These are phyloP conservation scores for Pseudeuparius sepicola DNA, from an alignment of 2,888 invertebrate species.

Conservation along the genomic window DNA sequence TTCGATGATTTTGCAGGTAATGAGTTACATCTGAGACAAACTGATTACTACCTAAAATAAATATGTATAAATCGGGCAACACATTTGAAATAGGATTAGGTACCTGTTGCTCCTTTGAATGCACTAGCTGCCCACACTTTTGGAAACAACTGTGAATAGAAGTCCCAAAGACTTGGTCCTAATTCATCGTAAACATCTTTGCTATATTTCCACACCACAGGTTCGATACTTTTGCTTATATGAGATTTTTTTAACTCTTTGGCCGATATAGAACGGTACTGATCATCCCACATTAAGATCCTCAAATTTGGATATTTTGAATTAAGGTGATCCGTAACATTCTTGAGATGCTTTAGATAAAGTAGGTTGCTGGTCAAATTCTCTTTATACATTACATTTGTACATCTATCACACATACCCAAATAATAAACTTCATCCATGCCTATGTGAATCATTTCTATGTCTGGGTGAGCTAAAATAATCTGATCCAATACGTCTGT, in stretches of 20 bases:
- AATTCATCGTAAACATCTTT: constrained; percentile 36
- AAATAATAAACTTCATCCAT: constrained; percentile 73
- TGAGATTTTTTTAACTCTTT: constrained; percentile 35
- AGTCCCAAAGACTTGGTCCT: constrained; percentile 42
- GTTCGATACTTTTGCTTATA: constrained; percentile 43
- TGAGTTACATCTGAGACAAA: constrained; percentile 47
- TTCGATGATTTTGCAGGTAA: constrained; percentile 61
- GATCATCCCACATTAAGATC: constrained; percentile 75
- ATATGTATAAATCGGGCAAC: not conserved
- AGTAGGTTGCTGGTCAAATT: constrained; percentile 46
- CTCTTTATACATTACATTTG: constrained; percentile 31
- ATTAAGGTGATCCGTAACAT: constrained; percentile 42
- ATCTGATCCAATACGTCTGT: constrained; percentile 64
- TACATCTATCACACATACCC: constrained; percentile 47
- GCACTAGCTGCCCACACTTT: constrained; percentile 74
- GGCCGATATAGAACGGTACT: constrained; percentile 51
- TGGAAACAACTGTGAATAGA: constrained; percentile 50
- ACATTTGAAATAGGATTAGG: not conserved
- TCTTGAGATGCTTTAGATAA: constrained; percentile 53
- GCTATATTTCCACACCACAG: constrained; percentile 64
- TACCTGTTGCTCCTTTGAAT: constrained; percentile 67
- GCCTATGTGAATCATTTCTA: constrained; percentile 57
- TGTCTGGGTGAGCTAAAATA: constrained; percentile 44
- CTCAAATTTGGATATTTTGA: constrained; percentile 43
- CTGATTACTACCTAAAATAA: constrained; percentile 32